Percentiles rank a stretch among this genome's conserved stretches.
phyloP scores from a whole-genome alignment of 2,888 invertebrate species.

The Phyllotreta cruciferae region DNA sequence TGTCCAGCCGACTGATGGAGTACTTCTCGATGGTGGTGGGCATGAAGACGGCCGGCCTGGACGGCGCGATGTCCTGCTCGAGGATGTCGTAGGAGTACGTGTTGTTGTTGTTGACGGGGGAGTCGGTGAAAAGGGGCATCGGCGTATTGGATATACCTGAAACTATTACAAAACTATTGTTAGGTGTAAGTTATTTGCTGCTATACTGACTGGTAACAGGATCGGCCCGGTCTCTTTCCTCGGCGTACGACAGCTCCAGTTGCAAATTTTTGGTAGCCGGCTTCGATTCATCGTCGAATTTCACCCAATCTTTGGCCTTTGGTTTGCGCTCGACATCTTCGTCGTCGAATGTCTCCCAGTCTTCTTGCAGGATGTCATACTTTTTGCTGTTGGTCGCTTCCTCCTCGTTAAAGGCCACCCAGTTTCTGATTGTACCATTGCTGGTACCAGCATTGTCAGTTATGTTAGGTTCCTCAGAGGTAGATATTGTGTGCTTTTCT shows the following conservation, averaged over 20 bases:
- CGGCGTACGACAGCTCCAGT: constrained; percentile 45
- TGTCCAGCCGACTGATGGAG: constrained; percentile 37
- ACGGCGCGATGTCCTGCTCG: constrained; percentile 32
- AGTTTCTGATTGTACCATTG: constrained; percentile 37
- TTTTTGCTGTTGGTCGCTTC: constrained; percentile 40
- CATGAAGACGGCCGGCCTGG: constrained; percentile 48
- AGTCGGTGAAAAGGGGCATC: constrained; percentile 65
- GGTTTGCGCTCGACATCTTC: constrained; percentile 25
- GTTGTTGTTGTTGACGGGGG: constrained; percentile 61
- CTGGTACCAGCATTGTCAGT: constrained; percentile 23
- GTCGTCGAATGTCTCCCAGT: constrained; percentile 47
- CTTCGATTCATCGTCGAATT: constrained; percentile 19
- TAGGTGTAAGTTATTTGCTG: not conserved
- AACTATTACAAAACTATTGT: not conserved
- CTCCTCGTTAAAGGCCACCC: constrained; percentile 51
- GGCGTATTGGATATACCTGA: constrained; percentile 52
- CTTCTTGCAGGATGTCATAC: constrained; percentile 43
- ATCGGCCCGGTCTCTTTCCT: constrained; percentile 32
- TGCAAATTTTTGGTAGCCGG: constrained; percentile 39
- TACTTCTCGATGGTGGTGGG: constrained; percentile 40
- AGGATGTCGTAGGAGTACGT: constrained; percentile 55
- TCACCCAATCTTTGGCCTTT: constrained; percentile 19
- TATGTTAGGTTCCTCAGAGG: constrained; percentile 5
- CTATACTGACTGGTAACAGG: constrained; percentile 29
- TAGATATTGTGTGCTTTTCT: constrained; percentile 42